Base-by-base conservation (phyloP, 2,113 vertebrate genomes). In the Himantopus leucocephalus region DNA sequence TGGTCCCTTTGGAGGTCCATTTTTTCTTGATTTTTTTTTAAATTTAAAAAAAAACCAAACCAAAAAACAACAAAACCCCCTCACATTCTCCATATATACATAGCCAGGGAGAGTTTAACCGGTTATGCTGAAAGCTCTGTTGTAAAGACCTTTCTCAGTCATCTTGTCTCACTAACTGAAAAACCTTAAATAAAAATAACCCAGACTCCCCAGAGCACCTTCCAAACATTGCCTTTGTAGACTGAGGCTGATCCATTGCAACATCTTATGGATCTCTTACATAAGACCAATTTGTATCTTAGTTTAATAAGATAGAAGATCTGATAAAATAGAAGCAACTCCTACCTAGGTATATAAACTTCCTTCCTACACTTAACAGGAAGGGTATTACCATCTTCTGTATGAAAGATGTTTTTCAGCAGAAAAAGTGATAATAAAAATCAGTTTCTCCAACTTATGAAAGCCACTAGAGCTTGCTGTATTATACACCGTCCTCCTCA, bases 231-330 rank as follows among this genome's bases (percentile, higher is more conserved):
- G 0, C 17, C 17, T 60, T 76, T 89, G 35, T 59, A 29, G 14
- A 22, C 17, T 56, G 21, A 67, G 0, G 0, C 14, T 58, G 24
- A 13, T 67, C 12, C 11, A 8, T 67, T 84, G 23, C 3, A 81
- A 26, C 6, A 20, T 18, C 29, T 71, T 66, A 35, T 0, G 2
- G 18, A 17, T 35, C 8, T 3, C 8, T 68, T 58, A 56, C 14
- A 10, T 11, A 59, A 11, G 9, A 47, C 2, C 8, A 73, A 34
- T 14, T 30, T 35, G 19, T 34, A 10, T 30, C 41, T 93, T 9
- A 41, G 4, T 20, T 60, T 72, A 80, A 50, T 0, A 0, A 84
- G 16, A 19, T 22, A 48, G 18, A 92, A 83, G 4, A 14, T 20
- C 39, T 35, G 13, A 81, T 18, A 21, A 74, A 63, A 70, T 21